These are phyloP conservation scores for Thera obeliscata DNA, from an alignment of 2,888 invertebrate genomes.

Conservation along the genomic window DNA sequence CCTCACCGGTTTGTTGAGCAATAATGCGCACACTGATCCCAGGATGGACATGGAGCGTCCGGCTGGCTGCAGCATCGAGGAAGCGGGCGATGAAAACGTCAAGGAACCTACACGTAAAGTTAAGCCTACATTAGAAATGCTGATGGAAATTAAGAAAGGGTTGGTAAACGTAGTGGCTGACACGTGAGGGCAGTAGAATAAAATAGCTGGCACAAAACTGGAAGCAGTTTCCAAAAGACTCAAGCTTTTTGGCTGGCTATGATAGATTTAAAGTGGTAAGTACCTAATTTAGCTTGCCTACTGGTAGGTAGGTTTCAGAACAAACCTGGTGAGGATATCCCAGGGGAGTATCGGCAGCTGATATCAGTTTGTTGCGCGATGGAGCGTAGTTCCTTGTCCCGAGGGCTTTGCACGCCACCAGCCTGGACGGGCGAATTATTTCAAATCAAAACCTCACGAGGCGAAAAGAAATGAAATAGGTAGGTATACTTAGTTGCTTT, in stretches of 20 bases:
- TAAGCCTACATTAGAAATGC: too few relatives aligned
- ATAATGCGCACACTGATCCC: slow-evolving; percentile 74
- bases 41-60: slow-evolving; percentile 71
- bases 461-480: too few relatives aligned
- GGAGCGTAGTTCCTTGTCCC: slow-evolving; percentile 63
- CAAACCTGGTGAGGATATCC: slow-evolving; percentile 61
- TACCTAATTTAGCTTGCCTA: neutral
- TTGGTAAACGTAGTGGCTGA: too few relatives aligned
- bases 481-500: too few relatives aligned
- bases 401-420: slow-evolving; percentile 42
- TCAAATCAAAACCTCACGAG: neutral
- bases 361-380: slow-evolving; percentile 76
- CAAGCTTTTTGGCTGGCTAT: too few relatives aligned
- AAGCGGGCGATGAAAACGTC: slow-evolving; percentile 66
- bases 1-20: slow-evolving; percentile 71
- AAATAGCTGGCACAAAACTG: too few relatives aligned
- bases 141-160: too few relatives aligned
- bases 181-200: too few relatives aligned
- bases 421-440: slow-evolving; percentile 27
- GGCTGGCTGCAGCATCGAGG: slow-evolving; percentile 62
- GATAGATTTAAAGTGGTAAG: neutral
- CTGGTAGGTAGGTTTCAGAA: neutral
- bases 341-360: slow-evolving; percentile 65
- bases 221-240: too few relatives aligned
- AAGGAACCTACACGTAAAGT: slow-evolving; percentile 61